Base-by-base conservation (phyloP, 2,797 vertebrate species). In the Triplophysa yarkandensis region DNA sequence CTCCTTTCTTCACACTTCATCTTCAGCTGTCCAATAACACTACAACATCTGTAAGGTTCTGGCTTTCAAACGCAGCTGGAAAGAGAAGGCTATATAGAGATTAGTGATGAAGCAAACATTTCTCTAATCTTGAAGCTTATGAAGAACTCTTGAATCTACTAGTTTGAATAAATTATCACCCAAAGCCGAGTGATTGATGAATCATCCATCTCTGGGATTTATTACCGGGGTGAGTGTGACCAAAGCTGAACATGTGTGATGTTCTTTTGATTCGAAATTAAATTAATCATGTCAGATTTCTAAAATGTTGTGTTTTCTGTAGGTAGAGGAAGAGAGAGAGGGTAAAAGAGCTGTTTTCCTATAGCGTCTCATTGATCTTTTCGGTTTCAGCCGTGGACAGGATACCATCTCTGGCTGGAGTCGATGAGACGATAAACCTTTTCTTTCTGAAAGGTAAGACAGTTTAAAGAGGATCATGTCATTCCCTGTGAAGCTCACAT, bases 391-490 rank as follows among this genome's bases (percentile, higher is more conserved):
- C 27, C 52, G 39, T 54, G 25, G 72, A 39, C 54, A 67, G 28
- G 52, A 74, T 66, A 67, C 25, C 28, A 67, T 74, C 63, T 67
- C 50, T 14, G 63, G 16, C 52, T 74, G 71, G 30, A 75, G 64
- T 75, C 63, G 41, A 68, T 68, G 41, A 74, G 67, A 68, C 23
- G 41, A 67, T 68, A 75, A 60, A 75, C 52, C 54, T 58, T 39
- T 68, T 13, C 28, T 46, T 57, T 67, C 52, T 58, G 54, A 67
- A n/a, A 60, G 63, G 62, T 27, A 74, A 60, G 72, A 57, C 54
- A 48, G 63, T 74, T 74, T 74, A 75, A 75, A 75, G 72, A 68
- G 72, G 72, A 67, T 75, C 63, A 50, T 75, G 72, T 50, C 64
- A 75, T 75, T 75, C 64, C 46, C 63, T 67, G 52, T 60, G 72